Evolutionary conservation across 2,797 vertebrate species (phyloP), one percentile per base, ranked within the genome.

Genomic region (Basileuterus tristriatus): DNA sequence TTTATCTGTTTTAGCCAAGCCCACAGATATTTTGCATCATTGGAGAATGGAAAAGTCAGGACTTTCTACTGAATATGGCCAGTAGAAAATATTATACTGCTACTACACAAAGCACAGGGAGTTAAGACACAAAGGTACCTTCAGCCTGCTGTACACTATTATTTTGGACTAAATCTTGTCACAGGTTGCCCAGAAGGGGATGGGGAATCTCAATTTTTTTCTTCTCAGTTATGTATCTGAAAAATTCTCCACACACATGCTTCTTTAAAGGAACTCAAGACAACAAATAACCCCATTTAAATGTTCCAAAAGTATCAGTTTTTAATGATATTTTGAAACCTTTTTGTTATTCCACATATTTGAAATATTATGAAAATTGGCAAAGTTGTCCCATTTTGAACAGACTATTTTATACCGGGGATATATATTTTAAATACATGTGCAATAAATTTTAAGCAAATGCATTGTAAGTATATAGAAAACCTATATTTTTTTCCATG

Each of bases 401-500:
- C 41, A 79, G 49, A 36, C 11, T 22, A 83, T 80, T 86, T 96
- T 96, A 96, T 83, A 91, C 59, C 50, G 27, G 60, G 77, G 32
- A 84, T 77, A 92, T 80, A 90, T 88, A 91, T 87, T 94, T 97
- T 92, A 96, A 93, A 96, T 89, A 41, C 64, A 91, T 1, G 7
- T 71, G 44, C 58, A 95, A 94, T 96, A 96, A 82, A 96, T 90
- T 96, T 96, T 93, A 83, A 87, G 62, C 74, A 87, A 96, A 82
- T 79, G 78, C n/a, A 85, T 77, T 87, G 79, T 78, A 83, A 95
- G 90, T 60, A 87, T 46, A 95, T 43, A 97, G 96, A 97, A 95
- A 83, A 64, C n/a, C 67, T 88, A 15, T 93, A 96, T 94, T 89
- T 96, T 83, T 96, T 96, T 97, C 94, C 96, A 96, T 87, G 84